phyloP scores from a whole-genome alignment of 1,140 invertebrate genomes.

The Zaprionus taronus region DNA sequence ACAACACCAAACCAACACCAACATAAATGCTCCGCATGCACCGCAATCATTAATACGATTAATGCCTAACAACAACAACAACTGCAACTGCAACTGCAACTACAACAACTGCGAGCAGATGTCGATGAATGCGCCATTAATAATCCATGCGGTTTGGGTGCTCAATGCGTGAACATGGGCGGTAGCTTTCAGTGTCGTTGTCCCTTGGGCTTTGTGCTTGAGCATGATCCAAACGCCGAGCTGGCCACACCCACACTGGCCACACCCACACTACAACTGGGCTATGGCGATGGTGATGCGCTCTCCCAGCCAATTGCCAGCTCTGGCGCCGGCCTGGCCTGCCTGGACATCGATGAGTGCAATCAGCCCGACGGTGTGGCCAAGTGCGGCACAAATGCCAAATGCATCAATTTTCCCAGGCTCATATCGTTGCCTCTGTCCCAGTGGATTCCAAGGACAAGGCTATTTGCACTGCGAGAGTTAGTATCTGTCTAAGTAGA shows the following conservation, averaged over 20 bases:
- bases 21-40: slow-evolving; percentile 48
- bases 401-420: slow-evolving; percentile 96
- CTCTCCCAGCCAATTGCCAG: slow-evolving; percentile 34
- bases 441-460: slow-evolving; percentile 93
- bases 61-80: slow-evolving; percentile 61
- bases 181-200: slow-evolving; percentile 91
- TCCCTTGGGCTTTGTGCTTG: slow-evolving; percentile 87
- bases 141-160: slow-evolving; percentile 89
- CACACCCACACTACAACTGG: slow-evolving; percentile 53
- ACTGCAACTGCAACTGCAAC: slow-evolving; percentile 17
- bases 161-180: slow-evolving; percentile 90
- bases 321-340: slow-evolving; percentile 82
- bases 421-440: slow-evolving; percentile 96
- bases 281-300: slow-evolving; percentile 66
- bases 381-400: slow-evolving; percentile 93
- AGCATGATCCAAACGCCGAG: slow-evolving; percentile 72
- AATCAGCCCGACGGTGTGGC: slow-evolving; percentile 88
- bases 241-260: slow-evolving; percentile 31
- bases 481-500: slow-evolving; percentile 86
- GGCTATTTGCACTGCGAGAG: slow-evolving; percentile 94
- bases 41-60: slow-evolving; percentile 68
- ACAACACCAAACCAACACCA: slow-evolving; percentile 21
- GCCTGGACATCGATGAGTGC: slow-evolving; percentile 89
- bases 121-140: slow-evolving; percentile 94
- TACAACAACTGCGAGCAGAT: slow-evolving; percentile 85